A percentile compares a stretch with the other conserved stretches of the same genome.
Conservation (phyloP, 2,797 vertebrate genomes). For the Podarcis siculus region DNA sequence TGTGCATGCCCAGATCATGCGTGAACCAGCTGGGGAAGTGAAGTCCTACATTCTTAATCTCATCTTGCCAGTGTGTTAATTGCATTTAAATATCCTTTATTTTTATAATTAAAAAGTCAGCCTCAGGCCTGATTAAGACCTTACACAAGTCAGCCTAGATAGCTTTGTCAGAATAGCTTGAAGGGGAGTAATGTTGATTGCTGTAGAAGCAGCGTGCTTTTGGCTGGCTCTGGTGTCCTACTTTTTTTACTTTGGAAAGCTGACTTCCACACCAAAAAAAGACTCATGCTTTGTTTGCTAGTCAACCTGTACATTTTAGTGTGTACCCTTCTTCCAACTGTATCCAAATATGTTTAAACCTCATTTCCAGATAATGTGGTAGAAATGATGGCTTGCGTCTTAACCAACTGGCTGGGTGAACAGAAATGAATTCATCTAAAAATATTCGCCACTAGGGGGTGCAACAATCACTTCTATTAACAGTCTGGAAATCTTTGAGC, state of each 20-base stretch:
- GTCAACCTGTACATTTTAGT: background rate
- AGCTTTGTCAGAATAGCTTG: background rate
- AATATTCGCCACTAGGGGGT: constrained; percentile 24
- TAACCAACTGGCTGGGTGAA: no score
- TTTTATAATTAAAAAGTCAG: background rate
- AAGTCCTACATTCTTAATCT: background rate
- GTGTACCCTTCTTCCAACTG: background rate
- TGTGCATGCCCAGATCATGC: background rate
- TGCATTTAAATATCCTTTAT: background rate
- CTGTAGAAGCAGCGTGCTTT: background rate
- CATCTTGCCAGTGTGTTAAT: background rate
- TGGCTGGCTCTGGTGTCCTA: no score
- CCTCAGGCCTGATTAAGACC: background rate
- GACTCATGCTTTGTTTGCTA: background rate
- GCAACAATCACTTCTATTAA: background rate
- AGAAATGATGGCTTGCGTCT: background rate
- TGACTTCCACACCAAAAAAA: background rate
- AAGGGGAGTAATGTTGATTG: background rate
- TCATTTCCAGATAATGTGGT: background rate
- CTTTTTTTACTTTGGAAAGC: background rate
- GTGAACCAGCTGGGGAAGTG: background rate
- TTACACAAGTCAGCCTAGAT: background rate
- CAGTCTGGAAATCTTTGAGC: background rate
- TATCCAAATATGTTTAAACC: background rate
- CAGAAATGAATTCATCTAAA: background rate